Base-by-base conservation (phyloP, 2,113 vertebrate genomes). In the Syngnathus scovelli region DNA sequence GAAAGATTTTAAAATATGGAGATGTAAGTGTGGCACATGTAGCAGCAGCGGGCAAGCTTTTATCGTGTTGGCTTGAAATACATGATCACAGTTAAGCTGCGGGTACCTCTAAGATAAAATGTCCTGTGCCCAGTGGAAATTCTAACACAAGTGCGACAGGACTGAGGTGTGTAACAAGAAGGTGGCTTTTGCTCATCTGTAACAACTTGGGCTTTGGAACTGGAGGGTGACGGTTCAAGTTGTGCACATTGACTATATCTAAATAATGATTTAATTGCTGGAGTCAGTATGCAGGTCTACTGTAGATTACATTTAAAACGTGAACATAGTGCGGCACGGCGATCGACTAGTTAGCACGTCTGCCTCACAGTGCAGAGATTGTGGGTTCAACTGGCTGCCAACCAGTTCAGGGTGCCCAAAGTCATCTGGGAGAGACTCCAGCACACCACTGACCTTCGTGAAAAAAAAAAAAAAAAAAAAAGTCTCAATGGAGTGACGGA, bases 51-150 rank as follows among this genome's bases (percentile, higher is more conserved):
- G 52, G 80, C 78, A 80, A 83, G 75, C 72, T 79, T 78, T 69
- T 74, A 85, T 76, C 78, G 70, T 75, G 69, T 66, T 78, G 75
- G 72, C 70, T 86, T 85, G 67, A 86, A 85, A 80, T 69, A 79
- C 73, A 78, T 82, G 70, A 83, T 74, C 74, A 71, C 64, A 12
- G 66, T 70, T 74, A 49, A 77, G 64, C 68, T 67, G 48, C 9
- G 52, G 65, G 68, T 68, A 72, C 74, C 68, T 79, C 78, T 70
- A 66, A 73, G 62, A 74, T 77, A 85, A 87, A 84, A 44, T 62
- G n/a, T 23, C 18, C 36, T 9, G 36, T 38, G 16, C 37, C n/a
- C 38, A 16, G 60, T 33, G 9, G 11, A 23, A 43, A 61, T 43
- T 59, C 56, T 33, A 43, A 21, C 19, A n/a, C 21, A 61, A 56